Conservation (phyloP, 1,140 invertebrate species). For the Platyura marginata region DNA sequence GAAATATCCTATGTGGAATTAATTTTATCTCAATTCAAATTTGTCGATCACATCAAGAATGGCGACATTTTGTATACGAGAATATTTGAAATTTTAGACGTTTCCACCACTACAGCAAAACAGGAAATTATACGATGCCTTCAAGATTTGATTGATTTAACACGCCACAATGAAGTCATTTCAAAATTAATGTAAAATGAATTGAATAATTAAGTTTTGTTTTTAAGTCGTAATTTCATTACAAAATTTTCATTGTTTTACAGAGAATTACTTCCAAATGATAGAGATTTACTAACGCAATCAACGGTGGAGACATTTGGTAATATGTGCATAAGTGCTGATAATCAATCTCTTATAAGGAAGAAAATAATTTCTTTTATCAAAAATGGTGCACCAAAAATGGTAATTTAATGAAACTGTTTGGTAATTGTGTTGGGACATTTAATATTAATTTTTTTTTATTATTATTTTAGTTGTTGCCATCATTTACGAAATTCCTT, state of each 20-base stretch:
- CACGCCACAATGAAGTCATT: conserved; percentile 19
- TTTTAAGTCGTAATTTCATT: too few species aligned
- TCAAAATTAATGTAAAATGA: conserved; percentile 15
- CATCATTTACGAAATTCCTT: conserved; percentile 11
- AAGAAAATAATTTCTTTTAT: conserved; percentile 14
- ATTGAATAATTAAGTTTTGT: too few species aligned
- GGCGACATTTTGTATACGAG: conserved; percentile 12
- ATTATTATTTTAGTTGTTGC: conserved; percentile 10
- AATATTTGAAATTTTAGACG: conserved; percentile 14
- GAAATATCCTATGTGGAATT: conserved; percentile 2
- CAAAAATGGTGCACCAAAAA: conserved; percentile 8
- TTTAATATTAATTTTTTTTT: too few species aligned
- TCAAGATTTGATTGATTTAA: conserved; percentile 15
- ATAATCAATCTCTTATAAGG: conserved; percentile 11
- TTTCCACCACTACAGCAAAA: conserved; percentile 8
- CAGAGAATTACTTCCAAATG: conserved; percentile 15
- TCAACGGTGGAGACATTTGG: conserved; percentile 14
- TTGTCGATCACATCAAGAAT: conserved; percentile 12
- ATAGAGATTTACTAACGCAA: conserved; percentile 13
- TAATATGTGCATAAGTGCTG: conserved; percentile 12
- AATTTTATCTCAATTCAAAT: conserved; percentile 17
- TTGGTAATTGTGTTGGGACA: background rate
- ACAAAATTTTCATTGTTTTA: background rate
- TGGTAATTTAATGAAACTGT: background rate
- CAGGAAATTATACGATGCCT: conserved; percentile 16